Conservation (phyloP, 2,888 invertebrate species). For the Belgica antarctica region DNA sequence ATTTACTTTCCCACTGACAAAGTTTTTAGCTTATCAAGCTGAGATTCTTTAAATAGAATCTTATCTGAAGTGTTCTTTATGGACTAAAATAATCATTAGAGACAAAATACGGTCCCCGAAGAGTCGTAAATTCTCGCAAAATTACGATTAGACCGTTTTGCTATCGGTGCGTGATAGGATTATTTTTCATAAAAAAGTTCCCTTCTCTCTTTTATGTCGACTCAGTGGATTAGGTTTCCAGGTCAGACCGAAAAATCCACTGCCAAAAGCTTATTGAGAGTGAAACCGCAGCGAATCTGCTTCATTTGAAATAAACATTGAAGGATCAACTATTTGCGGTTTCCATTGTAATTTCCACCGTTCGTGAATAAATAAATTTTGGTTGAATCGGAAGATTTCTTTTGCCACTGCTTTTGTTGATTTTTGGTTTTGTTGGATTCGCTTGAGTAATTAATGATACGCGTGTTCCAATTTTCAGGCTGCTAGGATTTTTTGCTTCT, state of each 20-base stretch:
- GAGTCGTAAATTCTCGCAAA: conserved; percentile 13
- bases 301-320: background rate
- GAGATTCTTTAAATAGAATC: too few relatives aligned
- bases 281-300: background rate
- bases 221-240: background rate
- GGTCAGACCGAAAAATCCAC: background rate
- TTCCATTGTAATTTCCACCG: background rate
- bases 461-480: too few relatives aligned
- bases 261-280: too few relatives aligned
- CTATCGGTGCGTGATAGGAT: background rate
- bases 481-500: too few relatives aligned
- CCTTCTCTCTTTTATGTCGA: too few relatives aligned
- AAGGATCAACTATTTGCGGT: background rate
- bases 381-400: background rate
- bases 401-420: background rate
- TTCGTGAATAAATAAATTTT: background rate
- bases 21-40: too few relatives aligned
- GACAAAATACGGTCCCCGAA: background rate
- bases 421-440: background rate
- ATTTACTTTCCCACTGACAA: too few relatives aligned
- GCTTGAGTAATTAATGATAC: too few relatives aligned
- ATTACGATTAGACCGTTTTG: background rate
- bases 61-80: too few relatives aligned
- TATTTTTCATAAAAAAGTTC: background rate
- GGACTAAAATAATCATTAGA: too few relatives aligned